Conservation (phyloP, 2,888 invertebrate species). For the Sphinx pinastri region DNA sequence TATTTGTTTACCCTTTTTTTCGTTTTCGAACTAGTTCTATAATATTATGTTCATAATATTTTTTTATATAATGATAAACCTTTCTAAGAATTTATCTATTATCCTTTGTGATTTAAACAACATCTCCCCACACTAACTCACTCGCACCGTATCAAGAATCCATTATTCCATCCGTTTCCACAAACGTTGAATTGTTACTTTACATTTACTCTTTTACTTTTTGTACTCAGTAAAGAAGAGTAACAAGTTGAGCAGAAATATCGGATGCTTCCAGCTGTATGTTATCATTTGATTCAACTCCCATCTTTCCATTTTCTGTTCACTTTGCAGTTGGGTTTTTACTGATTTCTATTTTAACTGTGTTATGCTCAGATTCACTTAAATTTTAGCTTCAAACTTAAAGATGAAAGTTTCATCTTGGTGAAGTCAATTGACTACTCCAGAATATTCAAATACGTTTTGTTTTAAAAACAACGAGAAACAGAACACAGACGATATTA, state of each 20-base stretch:
- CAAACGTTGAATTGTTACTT: slow-evolving; percentile 3
- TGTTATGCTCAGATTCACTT: no score
- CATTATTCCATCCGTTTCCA: slow-evolving; percentile 9
- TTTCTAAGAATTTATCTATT: neutral
- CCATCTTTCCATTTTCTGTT: neutral
- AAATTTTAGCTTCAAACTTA: no score
- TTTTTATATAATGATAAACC: no score
- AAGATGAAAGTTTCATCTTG: no score
- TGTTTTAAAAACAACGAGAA: no score
- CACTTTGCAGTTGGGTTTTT: neutral
- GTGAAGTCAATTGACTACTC: no score
- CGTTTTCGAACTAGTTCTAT: no score
- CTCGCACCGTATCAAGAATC: slow-evolving; percentile 6
- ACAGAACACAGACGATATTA: no score
- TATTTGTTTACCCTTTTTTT: no score
- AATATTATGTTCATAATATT: no score
- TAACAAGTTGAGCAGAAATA: neutral
- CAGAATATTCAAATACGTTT: no score
- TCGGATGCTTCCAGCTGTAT: neutral
- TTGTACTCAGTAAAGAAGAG: neutral
- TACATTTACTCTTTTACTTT: neutral
- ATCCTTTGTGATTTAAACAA: neutral
- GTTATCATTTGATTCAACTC: neutral
- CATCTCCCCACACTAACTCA: neutral
- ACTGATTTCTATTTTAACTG: no score